These are phyloP conservation scores for Microchrysa polita DNA, from an alignment of 2,888 invertebrate genomes.

Conservation along the genomic window DNA sequence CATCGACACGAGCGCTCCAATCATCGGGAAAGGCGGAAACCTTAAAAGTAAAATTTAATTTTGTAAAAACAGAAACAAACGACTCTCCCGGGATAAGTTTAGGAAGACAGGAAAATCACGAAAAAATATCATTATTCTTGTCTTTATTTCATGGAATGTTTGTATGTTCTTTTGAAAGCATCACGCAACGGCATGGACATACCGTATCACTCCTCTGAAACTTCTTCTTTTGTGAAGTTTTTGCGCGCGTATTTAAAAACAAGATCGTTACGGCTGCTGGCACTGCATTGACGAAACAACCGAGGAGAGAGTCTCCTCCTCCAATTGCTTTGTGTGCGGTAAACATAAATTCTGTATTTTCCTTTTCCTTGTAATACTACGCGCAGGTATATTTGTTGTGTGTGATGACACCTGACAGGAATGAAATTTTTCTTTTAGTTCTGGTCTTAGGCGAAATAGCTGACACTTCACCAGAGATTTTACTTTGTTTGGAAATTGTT, in stretches of 20 bases:
- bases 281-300: too few species aligned
- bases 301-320: constrained; percentile 11
- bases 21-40: neutral
- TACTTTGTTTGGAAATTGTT: too few species aligned
- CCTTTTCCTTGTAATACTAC: neutral
- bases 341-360: neutral
- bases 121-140: too few species aligned
- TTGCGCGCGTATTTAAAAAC: constrained; percentile 9
- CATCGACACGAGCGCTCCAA: neutral
- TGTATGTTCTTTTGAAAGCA: neutral
- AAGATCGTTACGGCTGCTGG: constrained; percentile 18
- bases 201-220: neutral
- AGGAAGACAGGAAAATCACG: constrained; percentile 8
- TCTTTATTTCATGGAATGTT: neutral
- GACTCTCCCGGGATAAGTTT: neutral
- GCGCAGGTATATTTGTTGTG: neutral
- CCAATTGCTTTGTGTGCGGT: constrained; percentile 27
- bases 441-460: too few species aligned
- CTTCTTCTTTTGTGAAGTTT: neutral
- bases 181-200: too few species aligned
- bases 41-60: too few species aligned
- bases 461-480: neutral
- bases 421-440: too few species aligned
- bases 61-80: neutral
- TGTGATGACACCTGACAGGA: too few species aligned